Evolutionary conservation across 1,140 invertebrate species (phyloP).

Genomic region (Acyrthosiphon pisum): DNA sequence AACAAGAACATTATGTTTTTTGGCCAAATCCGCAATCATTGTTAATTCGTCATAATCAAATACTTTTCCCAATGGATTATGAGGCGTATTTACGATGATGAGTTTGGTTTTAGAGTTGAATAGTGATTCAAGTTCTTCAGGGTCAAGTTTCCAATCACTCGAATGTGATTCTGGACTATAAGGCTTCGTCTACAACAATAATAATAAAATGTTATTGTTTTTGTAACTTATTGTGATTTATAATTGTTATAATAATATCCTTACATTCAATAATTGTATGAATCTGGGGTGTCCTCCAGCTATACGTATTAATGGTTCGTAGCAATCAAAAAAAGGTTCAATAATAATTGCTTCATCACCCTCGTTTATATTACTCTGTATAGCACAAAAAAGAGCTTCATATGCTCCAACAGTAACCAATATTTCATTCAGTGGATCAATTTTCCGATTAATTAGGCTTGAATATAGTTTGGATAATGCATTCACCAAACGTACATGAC

Average conservation of each 20-base stretch:
- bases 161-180: slow-evolving; percentile 67
- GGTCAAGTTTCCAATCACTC: slow-evolving; percentile 89
- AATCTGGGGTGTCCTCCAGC: slow-evolving; percentile 88
- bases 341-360: slow-evolving; percentile 96
- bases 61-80: slow-evolving; percentile 95
- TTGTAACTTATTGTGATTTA: not conserved
- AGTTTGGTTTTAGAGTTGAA: slow-evolving; percentile 93
- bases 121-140: slow-evolving; percentile 78
- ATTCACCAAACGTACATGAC: slow-evolving; percentile 88
- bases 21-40: slow-evolving; percentile 84
- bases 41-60: slow-evolving; percentile 76
- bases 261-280: slow-evolving; percentile 84
- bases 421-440: slow-evolving; percentile 86
- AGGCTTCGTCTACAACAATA: slow-evolving; percentile 63
- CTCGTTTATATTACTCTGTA: slow-evolving; percentile 83
- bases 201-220: not conserved
- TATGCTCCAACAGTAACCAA: slow-evolving; percentile 92
- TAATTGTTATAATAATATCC: slow-evolving; percentile 54
- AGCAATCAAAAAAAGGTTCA: slow-evolving; percentile 98
- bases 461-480: slow-evolving; percentile 86
- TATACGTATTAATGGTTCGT: slow-evolving; percentile 90
- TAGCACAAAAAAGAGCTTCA: slow-evolving; percentile 82
- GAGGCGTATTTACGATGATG: slow-evolving; percentile 94
- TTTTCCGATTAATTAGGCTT: slow-evolving; percentile 73
- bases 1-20: slow-evolving; percentile 90